phyloP scores from a whole-genome alignment of 2,113 vertebrate species.

The Dicerorhinus sumatrensis region DNA sequence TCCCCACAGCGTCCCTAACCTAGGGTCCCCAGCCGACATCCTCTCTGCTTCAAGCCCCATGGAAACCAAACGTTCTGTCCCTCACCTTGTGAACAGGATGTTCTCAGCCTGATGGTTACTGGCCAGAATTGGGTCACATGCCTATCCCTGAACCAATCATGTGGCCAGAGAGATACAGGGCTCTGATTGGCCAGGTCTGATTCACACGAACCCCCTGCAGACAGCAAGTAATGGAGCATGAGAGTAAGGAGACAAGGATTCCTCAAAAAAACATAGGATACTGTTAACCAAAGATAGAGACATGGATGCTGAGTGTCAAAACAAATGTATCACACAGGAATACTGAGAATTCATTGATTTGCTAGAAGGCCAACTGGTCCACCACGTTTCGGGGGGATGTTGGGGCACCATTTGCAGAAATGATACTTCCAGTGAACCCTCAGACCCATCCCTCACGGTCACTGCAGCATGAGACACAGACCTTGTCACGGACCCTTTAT shows the following conservation, averaged over 20 bases:
- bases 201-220: fast-evolving
- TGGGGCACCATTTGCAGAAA: too few species aligned
- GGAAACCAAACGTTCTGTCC: not conserved
- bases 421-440: fast-evolving
- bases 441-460: fast-evolving
- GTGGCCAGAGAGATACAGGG: not conserved
- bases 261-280: fast-evolving
- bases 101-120: not conserved
- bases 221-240: fast-evolving
- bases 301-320: not conserved
- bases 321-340: fast-evolving
- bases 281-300: fast-evolving
- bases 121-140: not conserved
- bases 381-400: not conserved
- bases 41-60: not conserved
- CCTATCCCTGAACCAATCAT: not conserved
- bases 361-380: not conserved
- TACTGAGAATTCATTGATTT: fast-evolving
- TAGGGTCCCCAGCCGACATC: fast-evolving
- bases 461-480: not conserved
- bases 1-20: fast-evolving
- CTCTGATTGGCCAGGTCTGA: not conserved
- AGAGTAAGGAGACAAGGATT: fast-evolving
- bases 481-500: fast-evolving
- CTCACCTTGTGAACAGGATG: not conserved